phyloP scores from a whole-genome alignment of 2,888 invertebrate genomes.

The Sesamia inferens region DNA sequence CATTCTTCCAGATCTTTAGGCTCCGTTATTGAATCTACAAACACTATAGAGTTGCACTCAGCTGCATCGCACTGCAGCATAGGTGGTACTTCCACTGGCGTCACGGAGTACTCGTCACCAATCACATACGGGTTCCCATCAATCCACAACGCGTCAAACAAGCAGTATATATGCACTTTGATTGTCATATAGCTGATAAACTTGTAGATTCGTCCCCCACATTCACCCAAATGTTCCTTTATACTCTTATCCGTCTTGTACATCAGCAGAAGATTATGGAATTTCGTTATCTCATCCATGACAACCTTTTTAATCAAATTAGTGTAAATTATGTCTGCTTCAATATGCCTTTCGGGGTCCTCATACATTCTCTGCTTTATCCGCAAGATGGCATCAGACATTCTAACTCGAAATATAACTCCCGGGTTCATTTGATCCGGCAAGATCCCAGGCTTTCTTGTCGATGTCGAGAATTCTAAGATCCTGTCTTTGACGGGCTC shows the following conservation, averaged over 20 bases:
- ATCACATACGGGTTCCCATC: constrained; percentile 87
- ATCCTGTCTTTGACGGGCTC: constrained; percentile 84
- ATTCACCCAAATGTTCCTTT: constrained; percentile 86
- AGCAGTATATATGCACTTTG: constrained; percentile 86
- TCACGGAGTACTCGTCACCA: constrained; percentile 86
- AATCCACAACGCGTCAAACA: constrained; percentile 87
- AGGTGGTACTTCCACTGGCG: constrained; percentile 84
- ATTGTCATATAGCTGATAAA: constrained; percentile 88
- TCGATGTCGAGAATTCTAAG: constrained; percentile 80
- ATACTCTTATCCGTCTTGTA: constrained; percentile 86
- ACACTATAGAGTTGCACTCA: constrained; percentile 85
- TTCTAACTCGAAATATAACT: constrained; percentile 84
- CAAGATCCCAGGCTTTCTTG: constrained; percentile 81
- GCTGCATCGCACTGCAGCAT: constrained; percentile 86
- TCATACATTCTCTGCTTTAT: constrained; percentile 88
- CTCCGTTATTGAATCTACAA: constrained; percentile 86
- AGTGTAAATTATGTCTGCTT: constrained; percentile 86
- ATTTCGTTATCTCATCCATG: constrained; percentile 86
- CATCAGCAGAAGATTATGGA: constrained; percentile 84
- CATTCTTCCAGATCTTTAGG: constrained; percentile 84
- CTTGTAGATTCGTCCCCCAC: constrained; percentile 86
- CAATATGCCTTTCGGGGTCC: constrained; percentile 85
- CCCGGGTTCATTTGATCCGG: constrained; percentile 87
- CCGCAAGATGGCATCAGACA: constrained; percentile 85
- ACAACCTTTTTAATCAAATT: constrained; percentile 86